Evolutionary conservation across 2,113 vertebrate genomes (phyloP).

Genomic region (Xenopus borealis): DNA sequence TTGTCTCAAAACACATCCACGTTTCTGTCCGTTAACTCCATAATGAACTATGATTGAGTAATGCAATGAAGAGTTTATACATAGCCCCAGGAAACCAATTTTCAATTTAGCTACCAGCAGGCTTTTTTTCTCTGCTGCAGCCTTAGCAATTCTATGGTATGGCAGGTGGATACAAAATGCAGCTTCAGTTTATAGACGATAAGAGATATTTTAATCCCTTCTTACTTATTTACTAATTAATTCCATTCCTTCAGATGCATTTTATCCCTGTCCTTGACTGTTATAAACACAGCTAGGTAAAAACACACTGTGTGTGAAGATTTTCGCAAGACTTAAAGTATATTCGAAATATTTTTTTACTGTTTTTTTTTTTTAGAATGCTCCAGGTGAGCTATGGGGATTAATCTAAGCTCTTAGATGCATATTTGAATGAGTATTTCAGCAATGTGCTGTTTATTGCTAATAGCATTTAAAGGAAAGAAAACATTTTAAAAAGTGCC

Average conservation of each 20-base stretch:
- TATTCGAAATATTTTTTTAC: constrained; percentile 49
- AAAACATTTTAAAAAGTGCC: constrained; percentile 13
- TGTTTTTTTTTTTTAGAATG: constrained; percentile 28
- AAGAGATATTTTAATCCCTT: constrained; percentile 57
- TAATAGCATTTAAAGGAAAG: not conserved
- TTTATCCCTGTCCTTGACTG: constrained; percentile 54
- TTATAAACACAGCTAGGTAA: constrained; percentile 58
- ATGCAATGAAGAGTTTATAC: constrained; percentile 82
- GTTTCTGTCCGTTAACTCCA: constrained; percentile 80
- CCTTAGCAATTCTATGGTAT: constrained; percentile 69
- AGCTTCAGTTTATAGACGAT: constrained; percentile 60
- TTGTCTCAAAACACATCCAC: constrained; percentile 65
- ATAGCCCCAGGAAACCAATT: constrained; percentile 79
- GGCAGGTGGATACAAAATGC: constrained; percentile 64
- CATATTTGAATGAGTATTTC: constrained; percentile 26
- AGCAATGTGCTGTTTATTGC: constrained; percentile 2
- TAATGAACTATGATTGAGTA: constrained; percentile 63
- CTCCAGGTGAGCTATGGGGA: constrained; percentile 40
- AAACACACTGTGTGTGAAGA: constrained; percentile 26
- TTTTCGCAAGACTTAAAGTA: constrained; percentile 32
- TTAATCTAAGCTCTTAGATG: constrained; percentile 28
- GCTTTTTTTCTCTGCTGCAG: constrained; percentile 66
- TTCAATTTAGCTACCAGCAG: constrained; percentile 78
- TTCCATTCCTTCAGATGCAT: constrained; percentile 54
- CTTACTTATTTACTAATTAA: constrained; percentile 60